phyloP scores from a whole-genome alignment of 2,113 vertebrate species.

The Baryphthengus martii region DNA sequence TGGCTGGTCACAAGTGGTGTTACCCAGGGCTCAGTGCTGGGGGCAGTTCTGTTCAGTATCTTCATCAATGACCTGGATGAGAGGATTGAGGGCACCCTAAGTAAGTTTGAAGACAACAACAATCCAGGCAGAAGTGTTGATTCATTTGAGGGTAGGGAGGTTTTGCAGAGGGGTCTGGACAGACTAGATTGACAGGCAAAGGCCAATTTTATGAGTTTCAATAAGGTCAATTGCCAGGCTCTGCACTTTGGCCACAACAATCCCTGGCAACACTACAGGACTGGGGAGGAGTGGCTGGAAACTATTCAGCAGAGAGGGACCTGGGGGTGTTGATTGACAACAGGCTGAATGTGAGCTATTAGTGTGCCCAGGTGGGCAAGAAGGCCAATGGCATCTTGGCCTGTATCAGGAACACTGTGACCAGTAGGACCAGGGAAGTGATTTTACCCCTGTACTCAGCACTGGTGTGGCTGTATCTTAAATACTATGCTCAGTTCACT shows the following conservation, averaged over 20 bases:
- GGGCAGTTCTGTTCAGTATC: neutral
- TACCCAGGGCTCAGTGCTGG: neutral
- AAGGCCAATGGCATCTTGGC: too few relatives aligned
- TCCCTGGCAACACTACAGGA: neutral
- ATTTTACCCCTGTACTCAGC: too few relatives aligned
- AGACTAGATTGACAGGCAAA: neutral
- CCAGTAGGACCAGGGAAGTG: too few relatives aligned
- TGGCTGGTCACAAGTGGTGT: neutral
- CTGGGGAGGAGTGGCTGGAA: neutral
- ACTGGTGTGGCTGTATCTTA: too few relatives aligned
- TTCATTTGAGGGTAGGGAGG: neutral
- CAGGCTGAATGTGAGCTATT: too few relatives aligned
- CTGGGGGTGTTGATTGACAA: too few relatives aligned
- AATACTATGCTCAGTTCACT: too few relatives aligned
- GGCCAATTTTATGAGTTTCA: neutral
- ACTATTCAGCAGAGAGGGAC: neutral
- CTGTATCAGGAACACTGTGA: too few relatives aligned
- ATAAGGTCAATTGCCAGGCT: neutral
- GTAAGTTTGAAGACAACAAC: neutral
- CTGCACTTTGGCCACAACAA: neutral
- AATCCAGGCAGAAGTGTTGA: neutral
- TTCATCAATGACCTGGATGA: neutral
- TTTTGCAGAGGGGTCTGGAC: neutral
- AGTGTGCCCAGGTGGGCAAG: too few relatives aligned
- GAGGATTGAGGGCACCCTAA: neutral